Evolutionary conservation across 1,140 invertebrate genomes (phyloP).

Genomic region (Trachelipus rathkii): DNA sequence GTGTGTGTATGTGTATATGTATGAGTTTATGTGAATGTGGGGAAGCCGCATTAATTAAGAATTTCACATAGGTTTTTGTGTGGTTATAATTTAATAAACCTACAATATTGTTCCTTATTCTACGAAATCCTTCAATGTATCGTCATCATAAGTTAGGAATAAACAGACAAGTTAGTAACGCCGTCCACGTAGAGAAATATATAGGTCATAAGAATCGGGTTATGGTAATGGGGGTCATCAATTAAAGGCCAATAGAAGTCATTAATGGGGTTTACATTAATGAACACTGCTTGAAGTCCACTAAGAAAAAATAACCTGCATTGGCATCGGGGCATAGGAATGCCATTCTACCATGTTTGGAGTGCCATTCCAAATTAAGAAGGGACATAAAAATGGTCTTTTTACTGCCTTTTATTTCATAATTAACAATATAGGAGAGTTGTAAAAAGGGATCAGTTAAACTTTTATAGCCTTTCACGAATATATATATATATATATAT

Average conservation of each 20-base stretch:
- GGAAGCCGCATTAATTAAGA: too few species aligned
- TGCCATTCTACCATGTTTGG: background rate
- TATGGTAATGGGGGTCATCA: background rate
- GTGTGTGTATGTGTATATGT: too few species aligned
- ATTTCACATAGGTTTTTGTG: too few species aligned
- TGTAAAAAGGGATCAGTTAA: slow-evolving; percentile 1
- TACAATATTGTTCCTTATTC: too few species aligned
- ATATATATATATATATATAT: too few species aligned
- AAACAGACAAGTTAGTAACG: background rate
- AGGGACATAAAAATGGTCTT: background rate
- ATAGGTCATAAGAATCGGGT: background rate
- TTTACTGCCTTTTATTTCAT: slow-evolving; percentile 8
- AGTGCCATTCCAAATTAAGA: slow-evolving; percentile 12
- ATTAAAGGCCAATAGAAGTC: background rate
- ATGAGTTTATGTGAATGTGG: too few species aligned
- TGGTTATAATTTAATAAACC: too few species aligned
- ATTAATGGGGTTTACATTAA: background rate
- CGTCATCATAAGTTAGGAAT: too few species aligned
- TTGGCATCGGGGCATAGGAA: background rate
- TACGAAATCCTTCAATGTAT: too few species aligned
- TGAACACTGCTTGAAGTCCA: slow-evolving; percentile 1
- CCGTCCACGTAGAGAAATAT: background rate
- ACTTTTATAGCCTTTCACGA: background rate
- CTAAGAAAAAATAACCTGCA: background rate
- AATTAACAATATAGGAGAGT: slow-evolving; percentile 8